A percentile compares a stretch with the other conserved stretches of the same genome.
Conservation (phyloP, 2,888 invertebrate genomes). For the Scaptomyza parva region DNA sequence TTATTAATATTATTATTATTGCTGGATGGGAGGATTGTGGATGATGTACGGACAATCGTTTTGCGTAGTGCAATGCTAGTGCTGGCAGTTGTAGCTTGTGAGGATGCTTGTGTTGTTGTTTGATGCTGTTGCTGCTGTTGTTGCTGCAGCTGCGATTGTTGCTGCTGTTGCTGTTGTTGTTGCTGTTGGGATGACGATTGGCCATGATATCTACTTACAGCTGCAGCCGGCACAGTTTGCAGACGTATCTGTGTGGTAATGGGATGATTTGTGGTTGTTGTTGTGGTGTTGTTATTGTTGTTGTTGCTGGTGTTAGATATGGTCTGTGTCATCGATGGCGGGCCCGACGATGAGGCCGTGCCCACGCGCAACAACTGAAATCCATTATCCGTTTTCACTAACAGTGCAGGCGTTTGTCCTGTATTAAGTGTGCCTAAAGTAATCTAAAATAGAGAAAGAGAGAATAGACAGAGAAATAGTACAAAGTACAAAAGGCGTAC, state of each 20-base stretch:
- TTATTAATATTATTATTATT: constrained; percentile 68
- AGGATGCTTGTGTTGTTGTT: constrained; percentile 63
- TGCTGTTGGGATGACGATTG: constrained; percentile 86
- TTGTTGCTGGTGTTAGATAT: constrained; percentile 84
- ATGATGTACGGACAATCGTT: constrained; percentile 85
- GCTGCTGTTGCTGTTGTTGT: constrained; percentile 81
- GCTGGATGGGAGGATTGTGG: constrained; percentile 79
- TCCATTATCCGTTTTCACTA: constrained; percentile 98
- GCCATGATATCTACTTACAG: constrained; percentile 92
- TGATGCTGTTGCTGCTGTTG: constrained; percentile 68
- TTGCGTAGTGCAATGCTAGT: constrained; percentile 87
- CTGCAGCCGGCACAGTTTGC: constrained; percentile 93
- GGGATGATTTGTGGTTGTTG: constrained; percentile 84
- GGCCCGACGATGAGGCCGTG: constrained; percentile 89
- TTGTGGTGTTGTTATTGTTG: constrained; percentile 68
- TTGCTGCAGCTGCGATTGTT: constrained; percentile 50
- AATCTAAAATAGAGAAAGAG: constrained; percentile 87
- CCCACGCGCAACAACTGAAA: constrained; percentile 96
- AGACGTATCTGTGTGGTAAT: constrained; percentile 92
- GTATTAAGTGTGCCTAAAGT: constrained; percentile 95
- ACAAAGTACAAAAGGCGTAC: constrained; percentile 35
- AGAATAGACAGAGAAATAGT: constrained; percentile 49
- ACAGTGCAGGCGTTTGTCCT: constrained; percentile 94
- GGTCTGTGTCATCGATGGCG: constrained; percentile 85
- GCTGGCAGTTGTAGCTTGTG: constrained; percentile 75